Conservation (phyloP, 2,888 invertebrate genomes). For the Geophilus truncorum region DNA sequence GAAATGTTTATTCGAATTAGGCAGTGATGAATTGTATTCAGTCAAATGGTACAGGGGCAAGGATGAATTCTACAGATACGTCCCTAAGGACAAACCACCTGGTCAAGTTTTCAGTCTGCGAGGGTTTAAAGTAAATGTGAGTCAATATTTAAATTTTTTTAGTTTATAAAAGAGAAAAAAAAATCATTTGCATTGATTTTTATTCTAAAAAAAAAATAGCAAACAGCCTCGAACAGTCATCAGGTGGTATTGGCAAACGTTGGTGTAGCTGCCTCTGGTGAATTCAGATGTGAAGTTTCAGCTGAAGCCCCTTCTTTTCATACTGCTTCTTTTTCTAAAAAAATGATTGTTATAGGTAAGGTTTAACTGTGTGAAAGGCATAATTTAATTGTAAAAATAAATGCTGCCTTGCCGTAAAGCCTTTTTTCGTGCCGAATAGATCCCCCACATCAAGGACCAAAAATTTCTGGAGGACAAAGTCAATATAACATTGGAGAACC, state of each 20-base stretch:
- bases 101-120: constrained; percentile 65
- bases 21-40: constrained; percentile 59
- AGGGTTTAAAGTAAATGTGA: constrained; percentile 65
- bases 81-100: constrained; percentile 66
- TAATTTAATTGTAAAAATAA: neutral
- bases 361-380: neutral
- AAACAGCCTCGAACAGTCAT: constrained; percentile 16
- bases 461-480: constrained; percentile 34
- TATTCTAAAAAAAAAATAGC: neutral
- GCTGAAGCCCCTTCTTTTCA: constrained; percentile 15
- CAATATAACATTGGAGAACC: constrained; percentile 35
- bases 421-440: constrained; percentile 3
- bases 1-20: constrained; percentile 63
- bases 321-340: neutral
- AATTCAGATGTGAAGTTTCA: constrained; percentile 19
- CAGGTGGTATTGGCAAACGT: constrained; percentile 27
- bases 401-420: neutral
- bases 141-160: constrained; percentile 41
- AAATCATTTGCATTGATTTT: constrained; percentile 6
- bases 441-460: constrained; percentile 34
- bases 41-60: constrained; percentile 82
- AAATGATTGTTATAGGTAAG: constrained; percentile 5
- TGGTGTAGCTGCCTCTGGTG: neutral
- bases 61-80: constrained; percentile 74
- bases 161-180: neutral